Evolutionary conservation across 2,797 vertebrate species (phyloP).

Genomic region (Bradypodion ventrale): DNA sequence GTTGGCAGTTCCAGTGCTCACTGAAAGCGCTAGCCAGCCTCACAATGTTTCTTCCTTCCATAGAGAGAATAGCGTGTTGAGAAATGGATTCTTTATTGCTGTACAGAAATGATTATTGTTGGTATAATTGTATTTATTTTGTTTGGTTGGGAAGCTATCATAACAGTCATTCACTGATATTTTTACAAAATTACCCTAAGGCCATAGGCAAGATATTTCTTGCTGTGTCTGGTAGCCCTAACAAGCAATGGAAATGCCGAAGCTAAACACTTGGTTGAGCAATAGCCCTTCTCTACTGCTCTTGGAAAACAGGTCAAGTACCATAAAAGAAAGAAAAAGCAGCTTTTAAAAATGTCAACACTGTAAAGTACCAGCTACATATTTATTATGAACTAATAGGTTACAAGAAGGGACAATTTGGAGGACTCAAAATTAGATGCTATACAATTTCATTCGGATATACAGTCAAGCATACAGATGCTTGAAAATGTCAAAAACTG

Average conservation of each 20-base stretch:
- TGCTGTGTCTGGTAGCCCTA: conserved; percentile 74
- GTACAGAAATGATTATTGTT: conserved; percentile 69
- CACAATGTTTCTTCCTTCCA: conserved; percentile 64
- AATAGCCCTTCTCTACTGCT: conserved; percentile 65
- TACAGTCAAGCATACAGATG: too few relatives aligned
- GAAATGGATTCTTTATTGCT: conserved; percentile 57
- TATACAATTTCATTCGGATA: conserved; percentile 35
- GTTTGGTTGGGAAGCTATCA: conserved; percentile 72
- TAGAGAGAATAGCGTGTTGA: conserved; percentile 61
- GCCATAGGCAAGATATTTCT: conserved; percentile 72
- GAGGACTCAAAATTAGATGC: conserved; percentile 17
- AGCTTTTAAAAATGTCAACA: conserved; percentile 31
- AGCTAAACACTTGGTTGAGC: conserved; percentile 62
- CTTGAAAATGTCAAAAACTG: conserved; percentile 38
- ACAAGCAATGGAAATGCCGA: conserved; percentile 76
- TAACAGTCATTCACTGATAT: conserved; percentile 78
- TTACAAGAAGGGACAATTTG: conserved; percentile 30
- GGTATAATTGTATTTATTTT: conserved; percentile 76
- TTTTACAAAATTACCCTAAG: conserved; percentile 77
- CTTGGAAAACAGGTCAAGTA: conserved; percentile 68
- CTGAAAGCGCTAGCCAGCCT: conserved; percentile 70
- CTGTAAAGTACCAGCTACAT: conserved; percentile 61
- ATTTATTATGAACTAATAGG: conserved; percentile 66
- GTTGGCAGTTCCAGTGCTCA: conserved; percentile 73
- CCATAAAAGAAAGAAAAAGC: conserved; percentile 67